Evolutionary conservation across 2,113 vertebrate species (phyloP), one percentile per base, ranked within the genome.

Genomic region (Numenius arquata): DNA sequence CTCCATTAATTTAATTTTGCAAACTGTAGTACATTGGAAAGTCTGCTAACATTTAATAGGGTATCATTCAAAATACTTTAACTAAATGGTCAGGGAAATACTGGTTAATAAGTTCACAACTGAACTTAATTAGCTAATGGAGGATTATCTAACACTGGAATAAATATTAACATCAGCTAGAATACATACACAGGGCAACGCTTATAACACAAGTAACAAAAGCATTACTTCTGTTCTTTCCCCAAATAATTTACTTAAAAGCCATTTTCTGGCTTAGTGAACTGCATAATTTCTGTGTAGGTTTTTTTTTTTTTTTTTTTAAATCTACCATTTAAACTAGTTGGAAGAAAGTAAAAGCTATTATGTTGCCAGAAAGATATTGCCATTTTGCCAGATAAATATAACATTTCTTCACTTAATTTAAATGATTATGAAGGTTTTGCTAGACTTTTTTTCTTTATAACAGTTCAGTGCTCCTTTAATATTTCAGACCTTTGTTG

Each of bases 71-170:
- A 82, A 97, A 92, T 73, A 22, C 8, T 72, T 76, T 53, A 72
- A 93, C 59, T 59, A 88, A 71, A 40, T 68, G 67, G 56, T 95
- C 40, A 48, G 84, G 67, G 71, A 92, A 90, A 75, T 88, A 58
- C 1, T 73, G 36, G 65, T 86, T 96, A 80, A 41, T 78, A 95
- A 81, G 21, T 89, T 96, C 36, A 66, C 36, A 66, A 53, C 8
- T 85, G 61, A 94, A 92, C 93, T 94, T 85, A 65, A 93, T 93
- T 94, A 85, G 40, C 47, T 91, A 89, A 85, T 87, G 65, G 73
- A 92, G 71, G 58, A 61, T 95, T 88, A 81, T 85, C 30, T 67
- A 65, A 75, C 73, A 90, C 4, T 72, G 65, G 72, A 75, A 81
- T 81, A 95, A 85, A 56, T 86, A 84, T 52, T 93, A 86, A 21